Conservation (phyloP, 1,140 invertebrate species). For the Pseudomyrmex pallidus region DNA sequence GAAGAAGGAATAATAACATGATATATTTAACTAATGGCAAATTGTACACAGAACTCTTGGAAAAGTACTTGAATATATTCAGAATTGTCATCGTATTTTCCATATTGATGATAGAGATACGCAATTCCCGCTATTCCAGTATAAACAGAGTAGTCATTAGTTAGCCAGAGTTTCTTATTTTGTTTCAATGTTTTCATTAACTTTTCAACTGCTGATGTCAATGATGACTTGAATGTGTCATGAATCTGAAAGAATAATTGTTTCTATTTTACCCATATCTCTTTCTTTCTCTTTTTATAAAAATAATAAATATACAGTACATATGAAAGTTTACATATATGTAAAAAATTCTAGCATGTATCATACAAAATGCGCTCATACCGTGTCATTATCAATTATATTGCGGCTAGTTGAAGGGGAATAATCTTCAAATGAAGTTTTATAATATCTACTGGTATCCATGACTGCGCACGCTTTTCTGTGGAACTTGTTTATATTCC, state of each 20-base stretch:
- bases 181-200: slow-evolving; percentile 73
- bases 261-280: background rate
- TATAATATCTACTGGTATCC: slow-evolving; percentile 65
- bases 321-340: background rate
- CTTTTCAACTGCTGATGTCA: slow-evolving; percentile 64
- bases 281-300: background rate
- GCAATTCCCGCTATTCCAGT: slow-evolving; percentile 86
- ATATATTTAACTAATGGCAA: slow-evolving; percentile 33
- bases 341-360: slow-evolving; percentile 11
- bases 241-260: slow-evolving; percentile 70
- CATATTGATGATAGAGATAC: slow-evolving; percentile 85
- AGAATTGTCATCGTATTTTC: slow-evolving; percentile 77
- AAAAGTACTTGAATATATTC: slow-evolving; percentile 68
- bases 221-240: slow-evolving; percentile 70
- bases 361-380: slow-evolving; percentile 58
- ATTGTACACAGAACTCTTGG: background rate
- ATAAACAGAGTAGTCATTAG: slow-evolving; percentile 84
- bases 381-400: slow-evolving; percentile 61
- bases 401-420: slow-evolving; percentile 23
- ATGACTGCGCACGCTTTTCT: slow-evolving; percentile 28
- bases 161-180: slow-evolving; percentile 74
- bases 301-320: background rate
- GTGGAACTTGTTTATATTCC: no score
- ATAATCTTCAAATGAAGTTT: slow-evolving; percentile 75
- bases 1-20: slow-evolving; percentile 50